Conservation (phyloP, 2,888 invertebrate genomes). For the Synanthedon tipuliformis region DNA sequence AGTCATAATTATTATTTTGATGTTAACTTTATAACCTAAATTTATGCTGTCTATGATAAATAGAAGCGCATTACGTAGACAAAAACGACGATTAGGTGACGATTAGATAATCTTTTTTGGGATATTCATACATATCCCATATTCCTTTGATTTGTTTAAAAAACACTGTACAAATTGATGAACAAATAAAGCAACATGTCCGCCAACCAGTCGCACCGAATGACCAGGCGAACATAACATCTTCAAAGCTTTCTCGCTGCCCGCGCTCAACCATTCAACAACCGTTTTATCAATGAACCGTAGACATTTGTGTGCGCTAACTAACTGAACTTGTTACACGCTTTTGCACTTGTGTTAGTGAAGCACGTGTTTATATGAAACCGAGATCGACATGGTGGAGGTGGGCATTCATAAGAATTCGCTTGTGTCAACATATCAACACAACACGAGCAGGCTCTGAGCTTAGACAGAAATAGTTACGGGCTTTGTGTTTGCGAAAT, state of each 20-base stretch:
- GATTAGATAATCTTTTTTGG: no score
- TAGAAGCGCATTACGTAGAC: no score
- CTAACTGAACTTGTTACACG: neutral
- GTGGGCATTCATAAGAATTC: constrained; percentile 67
- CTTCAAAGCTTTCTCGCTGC: constrained; percentile 39
- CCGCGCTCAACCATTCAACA: constrained; percentile 41
- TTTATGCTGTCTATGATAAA: no score
- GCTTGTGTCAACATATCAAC: constrained; percentile 61
- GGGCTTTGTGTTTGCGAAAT: constrained; percentile 45
- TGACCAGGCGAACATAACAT: constrained; percentile 53
- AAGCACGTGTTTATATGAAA: constrained; percentile 58
- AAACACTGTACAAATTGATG: constrained; percentile 6
- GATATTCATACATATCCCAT: no score
- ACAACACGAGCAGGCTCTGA: constrained; percentile 18
- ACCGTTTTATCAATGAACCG: constrained; percentile 42
- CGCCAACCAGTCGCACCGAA: constrained; percentile 40
- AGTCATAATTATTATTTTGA: no score
- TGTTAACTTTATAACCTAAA: no score
- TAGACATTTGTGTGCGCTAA: constrained; percentile 28
- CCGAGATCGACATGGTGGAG: constrained; percentile 24
- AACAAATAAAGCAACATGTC: constrained; percentile 53
- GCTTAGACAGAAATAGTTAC: constrained; percentile 55
- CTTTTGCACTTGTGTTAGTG: constrained; percentile 6
- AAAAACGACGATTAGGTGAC: no score
- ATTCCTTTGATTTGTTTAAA: no score